Evolutionary conservation across 2,888 invertebrate genomes (phyloP).

Genomic region (Heliconius charithonia): DNA sequence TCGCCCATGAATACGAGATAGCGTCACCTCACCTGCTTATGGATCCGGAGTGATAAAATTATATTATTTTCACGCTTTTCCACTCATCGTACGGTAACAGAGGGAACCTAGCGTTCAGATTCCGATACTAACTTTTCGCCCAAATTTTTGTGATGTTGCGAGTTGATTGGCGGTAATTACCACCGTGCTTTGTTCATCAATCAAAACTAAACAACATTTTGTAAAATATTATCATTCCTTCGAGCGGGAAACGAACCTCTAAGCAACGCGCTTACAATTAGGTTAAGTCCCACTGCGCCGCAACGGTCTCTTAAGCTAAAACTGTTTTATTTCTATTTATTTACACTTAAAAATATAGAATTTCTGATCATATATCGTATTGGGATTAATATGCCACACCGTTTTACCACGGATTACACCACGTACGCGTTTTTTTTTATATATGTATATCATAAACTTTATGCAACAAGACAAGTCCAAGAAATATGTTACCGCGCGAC

Average conservation of each 20-base stretch:
- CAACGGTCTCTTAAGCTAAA: background rate
- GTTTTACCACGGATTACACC: conserved; percentile 18
- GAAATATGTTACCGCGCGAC: conserved; percentile 27
- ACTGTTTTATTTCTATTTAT: conserved; percentile 30
- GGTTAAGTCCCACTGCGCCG: too few species aligned
- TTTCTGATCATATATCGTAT: conserved; percentile 16
- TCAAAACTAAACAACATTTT: too few species aligned
- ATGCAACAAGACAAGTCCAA: conserved; percentile 23
- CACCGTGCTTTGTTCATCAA: too few species aligned
- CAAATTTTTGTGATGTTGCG: too few species aligned
- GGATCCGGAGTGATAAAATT: conserved; percentile 63
- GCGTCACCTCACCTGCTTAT: conserved; percentile 81
- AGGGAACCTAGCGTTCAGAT: too few species aligned
- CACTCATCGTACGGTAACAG: background rate
- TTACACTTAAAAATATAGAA: background rate
- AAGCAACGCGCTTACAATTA: too few species aligned
- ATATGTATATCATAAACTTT: conserved; percentile 27
- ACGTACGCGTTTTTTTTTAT: conserved; percentile 12
- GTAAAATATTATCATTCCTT: too few species aligned
- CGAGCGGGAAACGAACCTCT: too few species aligned
- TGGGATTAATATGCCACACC: conserved; percentile 14
- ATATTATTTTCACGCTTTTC: conserved; percentile 30
- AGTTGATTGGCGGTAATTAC: too few species aligned
- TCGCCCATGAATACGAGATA: conserved; percentile 81
- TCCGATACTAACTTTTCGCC: too few species aligned